phyloP scores from a whole-genome alignment of 2,797 vertebrate genomes.

The Yasuhikotakia modesta region DNA sequence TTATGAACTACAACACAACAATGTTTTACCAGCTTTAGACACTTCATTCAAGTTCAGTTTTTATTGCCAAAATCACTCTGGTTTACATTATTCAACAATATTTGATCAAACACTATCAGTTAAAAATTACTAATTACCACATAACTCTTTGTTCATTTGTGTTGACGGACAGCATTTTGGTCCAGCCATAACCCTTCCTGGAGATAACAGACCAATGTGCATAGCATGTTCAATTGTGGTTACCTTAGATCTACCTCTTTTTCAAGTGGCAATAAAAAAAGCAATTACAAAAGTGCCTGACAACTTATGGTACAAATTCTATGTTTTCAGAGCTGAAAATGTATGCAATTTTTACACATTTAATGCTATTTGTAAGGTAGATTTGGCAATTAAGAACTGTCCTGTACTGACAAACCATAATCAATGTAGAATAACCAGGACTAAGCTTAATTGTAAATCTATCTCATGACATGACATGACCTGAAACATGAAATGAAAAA shows the following conservation, averaged over 20 bases:
- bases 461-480: constrained; percentile 2
- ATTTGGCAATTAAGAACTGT: constrained; percentile 43
- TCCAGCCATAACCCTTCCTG: constrained; percentile 45
- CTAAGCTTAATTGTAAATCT: constrained; percentile 11
- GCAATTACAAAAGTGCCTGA: constrained; percentile 14
- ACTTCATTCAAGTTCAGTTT: constrained; percentile 48
- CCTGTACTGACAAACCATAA: background rate
- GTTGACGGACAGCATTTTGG: constrained; percentile 37
- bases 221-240: constrained; percentile 52
- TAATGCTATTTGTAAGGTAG: constrained; percentile 19
- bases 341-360: constrained; percentile 15
- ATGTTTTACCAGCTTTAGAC: background rate
- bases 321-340: background rate
- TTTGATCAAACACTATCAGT: constrained; percentile 45
- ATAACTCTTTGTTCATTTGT: constrained; percentile 30
- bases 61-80: constrained; percentile 64
- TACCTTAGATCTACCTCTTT: constrained; percentile 10
- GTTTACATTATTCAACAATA: constrained; percentile 60
- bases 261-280: constrained; percentile 14
- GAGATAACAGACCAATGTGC: constrained; percentile 53
- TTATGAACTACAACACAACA: constrained; percentile 36
- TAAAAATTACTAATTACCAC: constrained; percentile 53
- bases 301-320: constrained; percentile 10
- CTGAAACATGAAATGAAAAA: constrained; percentile 16
- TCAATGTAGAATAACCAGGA: constrained; percentile 10